Evolutionary conservation across 2,888 invertebrate genomes (phyloP).

Genomic region (Lumbricus terrestris): DNA sequence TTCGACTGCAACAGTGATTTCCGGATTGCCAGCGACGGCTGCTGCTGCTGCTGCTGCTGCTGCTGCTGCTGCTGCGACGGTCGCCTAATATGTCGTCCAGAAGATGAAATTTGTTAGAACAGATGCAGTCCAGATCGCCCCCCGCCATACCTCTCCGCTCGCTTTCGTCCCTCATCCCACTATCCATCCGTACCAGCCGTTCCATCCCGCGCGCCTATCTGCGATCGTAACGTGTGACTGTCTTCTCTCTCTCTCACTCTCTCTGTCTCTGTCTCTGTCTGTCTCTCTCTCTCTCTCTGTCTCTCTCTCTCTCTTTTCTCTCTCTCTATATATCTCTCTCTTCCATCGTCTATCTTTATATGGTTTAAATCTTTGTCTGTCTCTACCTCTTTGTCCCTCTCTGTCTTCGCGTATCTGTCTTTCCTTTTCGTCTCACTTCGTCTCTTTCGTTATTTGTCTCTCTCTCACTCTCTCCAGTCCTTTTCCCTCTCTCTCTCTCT

Average conservation of each 20-base stretch:
- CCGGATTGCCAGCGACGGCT: neutral
- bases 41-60: too few relatives aligned
- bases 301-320: neutral
- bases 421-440: neutral
- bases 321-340: neutral
- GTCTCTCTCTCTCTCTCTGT: neutral
- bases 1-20: neutral
- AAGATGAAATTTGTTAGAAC: constrained; percentile 3
- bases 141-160: neutral
- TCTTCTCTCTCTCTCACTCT: neutral
- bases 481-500: constrained; percentile 13
- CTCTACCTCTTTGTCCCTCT: neutral
- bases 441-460: too few relatives aligned
- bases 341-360: too few relatives aligned
- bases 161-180: too few relatives aligned
- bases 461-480: neutral
- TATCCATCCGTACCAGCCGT: neutral
- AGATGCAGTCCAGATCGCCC: neutral
- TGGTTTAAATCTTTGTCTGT: neutral
- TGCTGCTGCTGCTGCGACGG: too few relatives aligned
- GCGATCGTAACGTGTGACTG: neutral
- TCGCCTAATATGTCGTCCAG: neutral
- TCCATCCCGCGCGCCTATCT: neutral
- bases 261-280: neutral
- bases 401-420: neutral